Evolutionary conservation across 2,113 vertebrate genomes (phyloP).

Genomic region (Hymenochirus boettgeri): DNA sequence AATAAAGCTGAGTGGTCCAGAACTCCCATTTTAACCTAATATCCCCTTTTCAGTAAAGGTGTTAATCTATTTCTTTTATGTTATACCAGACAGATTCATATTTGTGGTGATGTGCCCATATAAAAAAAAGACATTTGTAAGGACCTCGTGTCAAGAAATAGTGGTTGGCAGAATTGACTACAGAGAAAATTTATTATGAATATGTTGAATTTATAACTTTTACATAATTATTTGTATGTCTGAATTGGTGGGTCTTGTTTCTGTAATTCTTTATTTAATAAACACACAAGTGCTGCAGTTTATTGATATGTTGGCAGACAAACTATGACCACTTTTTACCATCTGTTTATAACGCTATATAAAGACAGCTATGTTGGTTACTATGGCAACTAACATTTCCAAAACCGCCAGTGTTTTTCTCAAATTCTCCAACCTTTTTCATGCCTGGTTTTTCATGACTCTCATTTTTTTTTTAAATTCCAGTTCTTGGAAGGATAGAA

Average conservation of each 20-base stretch:
- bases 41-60: not conserved
- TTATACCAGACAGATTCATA: constrained; percentile 50
- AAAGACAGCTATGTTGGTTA: constrained; percentile 70
- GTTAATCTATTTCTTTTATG: constrained; percentile 47
- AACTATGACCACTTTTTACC: constrained; percentile 72
- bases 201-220: constrained; percentile 50
- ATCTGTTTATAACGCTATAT: constrained; percentile 81
- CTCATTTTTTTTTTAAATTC: constrained; percentile 44
- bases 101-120: constrained; percentile 58
- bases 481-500: constrained; percentile 46
- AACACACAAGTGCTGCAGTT: constrained; percentile 52
- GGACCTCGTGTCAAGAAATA: constrained; percentile 58
- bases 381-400: constrained; percentile 68
- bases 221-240: constrained; percentile 35
- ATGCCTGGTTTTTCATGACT: constrained; percentile 50
- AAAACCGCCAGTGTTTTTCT: constrained; percentile 69
- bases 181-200: constrained; percentile 59
- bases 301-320: constrained; percentile 71
- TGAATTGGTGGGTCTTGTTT: constrained; percentile 56
- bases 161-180: constrained; percentile 55
- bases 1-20: no score
- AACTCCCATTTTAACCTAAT: not conserved
- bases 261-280: constrained; percentile 61
- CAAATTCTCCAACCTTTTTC: constrained; percentile 63
- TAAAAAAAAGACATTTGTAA: constrained; percentile 67